A percentile compares a stretch with the other conserved stretches of the same genome.
Conservation (phyloP, 2,113 vertebrate species). For the Amazona guildingii region DNA sequence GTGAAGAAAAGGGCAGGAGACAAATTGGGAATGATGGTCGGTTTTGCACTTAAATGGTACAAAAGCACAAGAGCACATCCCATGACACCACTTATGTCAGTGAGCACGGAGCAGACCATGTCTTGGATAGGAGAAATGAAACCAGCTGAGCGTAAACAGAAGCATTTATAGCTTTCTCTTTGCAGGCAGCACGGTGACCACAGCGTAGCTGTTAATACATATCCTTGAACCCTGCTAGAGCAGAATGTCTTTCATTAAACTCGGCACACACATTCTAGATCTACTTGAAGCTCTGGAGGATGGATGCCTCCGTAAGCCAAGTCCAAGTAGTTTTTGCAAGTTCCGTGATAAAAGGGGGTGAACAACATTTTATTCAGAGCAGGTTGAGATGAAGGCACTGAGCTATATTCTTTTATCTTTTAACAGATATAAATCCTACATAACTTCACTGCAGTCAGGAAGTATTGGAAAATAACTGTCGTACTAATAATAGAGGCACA, state of each 20-base stretch:
- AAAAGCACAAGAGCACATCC: not conserved
- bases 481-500: not conserved
- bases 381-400: not conserved
- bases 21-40: not conserved
- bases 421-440: not conserved
- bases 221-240: not conserved
- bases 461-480: not conserved
- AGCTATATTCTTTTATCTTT: not conserved
- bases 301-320: not conserved
- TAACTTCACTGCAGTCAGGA: not conserved
- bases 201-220: fast-evolving
- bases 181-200: fast-evolving
- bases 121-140: not conserved
- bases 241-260: not conserved
- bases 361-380: not conserved
- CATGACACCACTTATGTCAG: not conserved
- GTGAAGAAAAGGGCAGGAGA: not conserved
- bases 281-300: not conserved
- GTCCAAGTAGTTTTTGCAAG: not conserved
- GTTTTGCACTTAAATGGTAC: not conserved
- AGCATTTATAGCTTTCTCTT: not conserved
- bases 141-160: not conserved
- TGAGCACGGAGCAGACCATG: fast-evolving
- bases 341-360: not conserved
- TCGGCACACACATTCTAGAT: fast-evolving